Evolutionary conservation across 2,113 vertebrate species (phyloP).

Genomic region (Chaetorhynchus papuensis): DNA sequence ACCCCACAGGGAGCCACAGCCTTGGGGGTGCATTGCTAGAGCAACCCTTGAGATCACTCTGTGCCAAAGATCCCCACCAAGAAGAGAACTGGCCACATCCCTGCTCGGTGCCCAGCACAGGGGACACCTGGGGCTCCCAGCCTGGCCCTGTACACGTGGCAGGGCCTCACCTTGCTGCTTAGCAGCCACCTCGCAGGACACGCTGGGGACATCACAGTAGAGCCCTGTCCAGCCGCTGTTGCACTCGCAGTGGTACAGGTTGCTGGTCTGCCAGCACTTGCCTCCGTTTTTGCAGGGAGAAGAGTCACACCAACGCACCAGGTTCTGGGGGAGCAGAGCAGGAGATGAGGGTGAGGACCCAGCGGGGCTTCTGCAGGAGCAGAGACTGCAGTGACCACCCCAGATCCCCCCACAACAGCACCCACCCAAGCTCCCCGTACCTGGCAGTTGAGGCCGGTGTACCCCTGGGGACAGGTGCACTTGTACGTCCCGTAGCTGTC

Average conservation of each 20-base stretch:
- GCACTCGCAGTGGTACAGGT: slow-evolving; percentile 88
- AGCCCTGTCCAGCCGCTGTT: slow-evolving; percentile 88
- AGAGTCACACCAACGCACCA: slow-evolving; percentile 92
- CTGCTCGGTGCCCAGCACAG: background rate
- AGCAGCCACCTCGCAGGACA: slow-evolving; percentile 94
- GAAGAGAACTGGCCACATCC: background rate
- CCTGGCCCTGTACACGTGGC: background rate
- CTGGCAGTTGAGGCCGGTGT: slow-evolving; percentile 93
- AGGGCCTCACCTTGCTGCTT: slow-evolving; percentile 81
- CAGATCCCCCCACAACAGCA: background rate
- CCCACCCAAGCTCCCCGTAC: slow-evolving; percentile 32
- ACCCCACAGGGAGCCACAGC: background rate
- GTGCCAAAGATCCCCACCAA: background rate
- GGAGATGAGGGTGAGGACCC: background rate
- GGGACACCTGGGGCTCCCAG: background rate
- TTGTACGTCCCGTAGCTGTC: slow-evolving; percentile 94
- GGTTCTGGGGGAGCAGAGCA: slow-evolving; percentile 69
- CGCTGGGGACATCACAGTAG: slow-evolving; percentile 91
- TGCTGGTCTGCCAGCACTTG: slow-evolving; percentile 87
- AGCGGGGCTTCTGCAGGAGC: background rate
- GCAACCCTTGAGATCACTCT: background rate
- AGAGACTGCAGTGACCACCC: background rate
- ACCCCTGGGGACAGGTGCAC: slow-evolving; percentile 92
- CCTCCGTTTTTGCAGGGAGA: slow-evolving; percentile 92
- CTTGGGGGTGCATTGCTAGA: fast-evolving